Evolutionary conservation across 2,888 invertebrate species (phyloP).

Genomic region (Lasioglossum malachurum): DNA sequence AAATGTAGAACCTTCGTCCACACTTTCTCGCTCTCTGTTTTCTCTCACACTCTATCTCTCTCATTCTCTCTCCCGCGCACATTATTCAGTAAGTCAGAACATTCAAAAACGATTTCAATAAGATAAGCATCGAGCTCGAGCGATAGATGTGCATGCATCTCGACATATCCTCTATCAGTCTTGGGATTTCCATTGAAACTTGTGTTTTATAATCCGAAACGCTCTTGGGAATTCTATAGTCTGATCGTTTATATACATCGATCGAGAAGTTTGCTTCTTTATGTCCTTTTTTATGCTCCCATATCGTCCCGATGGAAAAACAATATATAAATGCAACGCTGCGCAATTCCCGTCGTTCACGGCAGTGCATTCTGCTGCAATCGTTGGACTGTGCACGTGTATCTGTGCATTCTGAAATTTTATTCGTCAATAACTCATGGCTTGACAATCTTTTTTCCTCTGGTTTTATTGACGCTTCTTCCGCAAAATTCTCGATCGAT

Average conservation of each 20-base stretch:
- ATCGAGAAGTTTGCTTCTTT: conserved; percentile 30
- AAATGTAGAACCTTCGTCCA: conserved; percentile 49
- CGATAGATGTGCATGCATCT: conserved; percentile 52
- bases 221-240: conserved; percentile 47
- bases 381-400: neutral
- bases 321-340: neutral
- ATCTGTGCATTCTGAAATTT: neutral
- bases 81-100: conserved; percentile 32
- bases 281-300: neutral
- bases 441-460: neutral
- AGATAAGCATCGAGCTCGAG: conserved; percentile 43
- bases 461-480: neutral
- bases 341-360: neutral
- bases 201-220: conserved; percentile 40
- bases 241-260: conserved; percentile 22
- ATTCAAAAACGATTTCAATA: conserved; percentile 48
- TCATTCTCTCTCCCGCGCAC: conserved; percentile 1
- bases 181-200: conserved; percentile 57
- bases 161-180: conserved; percentile 61
- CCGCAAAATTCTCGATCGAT: conserved; percentile 22
- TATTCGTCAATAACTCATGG: neutral
- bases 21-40: conserved; percentile 10
- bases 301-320: conserved; percentile 15
- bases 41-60: conserved; percentile 2
- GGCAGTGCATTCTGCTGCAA: neutral